A percentile compares a stretch with the other conserved stretches of the same genome.
Conservation (phyloP, 1,140 invertebrate genomes). For the Teleogryllus occipitalis region DNA sequence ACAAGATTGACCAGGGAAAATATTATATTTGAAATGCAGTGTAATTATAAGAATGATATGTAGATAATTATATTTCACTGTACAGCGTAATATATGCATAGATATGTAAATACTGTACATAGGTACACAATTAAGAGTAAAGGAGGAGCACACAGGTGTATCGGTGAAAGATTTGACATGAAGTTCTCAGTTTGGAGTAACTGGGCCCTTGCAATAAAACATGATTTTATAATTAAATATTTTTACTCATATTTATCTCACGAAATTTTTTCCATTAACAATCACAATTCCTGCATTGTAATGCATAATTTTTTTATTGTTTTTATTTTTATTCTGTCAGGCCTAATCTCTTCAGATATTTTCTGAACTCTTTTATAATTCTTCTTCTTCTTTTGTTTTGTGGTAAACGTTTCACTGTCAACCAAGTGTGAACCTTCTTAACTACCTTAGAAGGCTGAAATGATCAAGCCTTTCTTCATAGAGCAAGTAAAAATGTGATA, state of each 20-base stretch:
- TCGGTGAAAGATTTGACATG: background rate
- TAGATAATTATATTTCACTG: background rate
- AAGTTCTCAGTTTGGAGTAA: background rate
- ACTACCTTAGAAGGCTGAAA: conserved; percentile 12
- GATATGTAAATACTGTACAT: background rate
- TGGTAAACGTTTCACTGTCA: background rate
- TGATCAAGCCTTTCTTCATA: conserved; percentile 9
- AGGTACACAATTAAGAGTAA: background rate
- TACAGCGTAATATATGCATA: background rate
- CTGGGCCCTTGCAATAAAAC: too few species aligned
- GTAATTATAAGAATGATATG: background rate
- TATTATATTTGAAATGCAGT: background rate
- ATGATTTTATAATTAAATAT: too few species aligned
- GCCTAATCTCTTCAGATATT: background rate
- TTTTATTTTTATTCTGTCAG: conserved; percentile 2
- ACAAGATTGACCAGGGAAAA: conserved; percentile 14
- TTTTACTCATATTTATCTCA: too few species aligned
- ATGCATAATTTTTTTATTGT: background rate
- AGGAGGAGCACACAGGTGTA: background rate
- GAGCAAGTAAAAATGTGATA: conserved; percentile 18
- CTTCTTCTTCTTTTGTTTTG: background rate
- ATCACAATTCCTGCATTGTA: background rate
- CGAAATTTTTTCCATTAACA: background rate
- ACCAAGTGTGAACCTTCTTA: background rate
- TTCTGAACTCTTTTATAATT: background rate